phyloP scores from a whole-genome alignment of 2,113 vertebrate species.

The Vombatus ursinus region DNA sequence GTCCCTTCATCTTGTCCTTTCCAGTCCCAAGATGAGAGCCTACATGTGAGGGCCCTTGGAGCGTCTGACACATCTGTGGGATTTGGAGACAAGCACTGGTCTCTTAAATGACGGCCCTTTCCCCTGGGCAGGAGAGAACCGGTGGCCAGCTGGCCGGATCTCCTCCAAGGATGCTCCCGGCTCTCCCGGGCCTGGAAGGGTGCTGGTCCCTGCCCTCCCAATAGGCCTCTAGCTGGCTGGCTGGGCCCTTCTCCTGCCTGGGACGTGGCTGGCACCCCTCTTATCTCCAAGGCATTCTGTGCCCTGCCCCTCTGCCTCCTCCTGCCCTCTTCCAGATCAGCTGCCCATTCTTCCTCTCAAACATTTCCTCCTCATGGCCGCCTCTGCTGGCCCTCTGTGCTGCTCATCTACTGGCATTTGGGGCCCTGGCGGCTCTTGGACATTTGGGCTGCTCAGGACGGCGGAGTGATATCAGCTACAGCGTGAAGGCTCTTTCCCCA shows the following conservation, averaged over 20 bases:
- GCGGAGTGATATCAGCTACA: slow-evolving; percentile 17
- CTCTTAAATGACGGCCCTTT: background rate
- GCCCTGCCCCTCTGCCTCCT: background rate
- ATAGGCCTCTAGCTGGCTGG: no score
- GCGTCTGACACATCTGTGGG: no score
- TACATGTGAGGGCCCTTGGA: background rate
- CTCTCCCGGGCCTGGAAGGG: background rate
- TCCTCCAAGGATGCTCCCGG: background rate
- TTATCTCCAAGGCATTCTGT: background rate
- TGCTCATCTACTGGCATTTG: no score
- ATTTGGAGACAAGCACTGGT: background rate
- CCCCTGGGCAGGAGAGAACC: no score
- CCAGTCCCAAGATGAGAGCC: no score
- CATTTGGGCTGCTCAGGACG: fast-evolving
- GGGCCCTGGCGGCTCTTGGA: background rate
- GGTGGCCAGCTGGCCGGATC: no score
- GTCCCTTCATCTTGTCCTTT: background rate
- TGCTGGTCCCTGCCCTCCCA: no score
- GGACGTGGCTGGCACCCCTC: background rate
- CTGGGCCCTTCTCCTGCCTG: background rate
- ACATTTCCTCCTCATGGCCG: background rate
- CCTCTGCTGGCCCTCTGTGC: background rate
- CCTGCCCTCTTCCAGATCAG: background rate
- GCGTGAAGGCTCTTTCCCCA: slow-evolving; percentile 36
- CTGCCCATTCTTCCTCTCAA: background rate